Percentiles rank a stretch among this genome's conserved stretches.
Conservation (phyloP, 2,113 vertebrate genomes). For the Capreolus pygargus region DNA sequence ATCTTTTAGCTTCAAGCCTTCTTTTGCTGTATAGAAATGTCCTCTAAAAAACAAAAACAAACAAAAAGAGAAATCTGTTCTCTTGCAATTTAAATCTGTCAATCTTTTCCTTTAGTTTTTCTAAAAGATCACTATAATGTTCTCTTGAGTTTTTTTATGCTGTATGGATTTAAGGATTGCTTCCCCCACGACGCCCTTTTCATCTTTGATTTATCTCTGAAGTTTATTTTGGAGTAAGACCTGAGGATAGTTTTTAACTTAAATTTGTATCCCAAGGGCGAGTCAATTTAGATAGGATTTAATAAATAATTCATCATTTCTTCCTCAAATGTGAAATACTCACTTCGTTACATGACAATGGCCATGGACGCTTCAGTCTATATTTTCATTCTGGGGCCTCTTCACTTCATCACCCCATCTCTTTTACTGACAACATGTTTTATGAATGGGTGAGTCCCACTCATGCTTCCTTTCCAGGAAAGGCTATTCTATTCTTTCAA, state of each 20-base stretch:
- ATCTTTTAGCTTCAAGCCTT: neutral
- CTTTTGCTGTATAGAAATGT: neutral
- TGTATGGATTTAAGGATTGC: conserved; percentile 11
- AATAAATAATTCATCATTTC: neutral
- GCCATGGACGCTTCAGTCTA: neutral
- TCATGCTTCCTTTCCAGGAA: neutral
- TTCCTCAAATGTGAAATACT: neutral
- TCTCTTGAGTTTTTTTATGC: neutral
- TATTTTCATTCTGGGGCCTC: neutral
- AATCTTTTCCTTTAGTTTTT: conserved; percentile 22
- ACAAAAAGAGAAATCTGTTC: neutral
- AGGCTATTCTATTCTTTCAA: neutral
- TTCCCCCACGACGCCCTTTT: neutral
- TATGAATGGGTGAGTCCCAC: neutral
- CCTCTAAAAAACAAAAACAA: neutral
- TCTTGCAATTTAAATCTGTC: neutral
- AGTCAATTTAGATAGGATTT: neutral
- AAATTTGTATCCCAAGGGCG: neutral
- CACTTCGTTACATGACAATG: neutral
- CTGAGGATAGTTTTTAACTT: neutral
- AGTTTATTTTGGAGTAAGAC: neutral
- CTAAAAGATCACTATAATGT: neutral
- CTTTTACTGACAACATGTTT: neutral
- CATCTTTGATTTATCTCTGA: neutral
- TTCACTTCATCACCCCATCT: neutral